Base-by-base conservation (phyloP, 2,797 vertebrate genomes). In the Cossypha dichroa region DNA sequence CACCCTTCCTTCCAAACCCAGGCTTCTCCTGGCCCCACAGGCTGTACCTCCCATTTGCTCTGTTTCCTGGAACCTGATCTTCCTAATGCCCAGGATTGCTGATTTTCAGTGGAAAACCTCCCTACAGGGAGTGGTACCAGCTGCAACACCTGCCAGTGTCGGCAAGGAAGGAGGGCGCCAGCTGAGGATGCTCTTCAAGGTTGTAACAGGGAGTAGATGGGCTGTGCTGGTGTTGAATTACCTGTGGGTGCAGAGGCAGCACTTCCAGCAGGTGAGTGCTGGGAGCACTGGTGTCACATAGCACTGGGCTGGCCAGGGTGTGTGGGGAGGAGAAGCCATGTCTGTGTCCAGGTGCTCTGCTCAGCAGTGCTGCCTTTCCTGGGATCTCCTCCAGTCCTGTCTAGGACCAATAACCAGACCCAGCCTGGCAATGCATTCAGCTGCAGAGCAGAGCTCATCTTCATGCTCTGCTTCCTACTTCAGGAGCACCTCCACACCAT, bases 331-430 rank as follows among this genome's bases (percentile, higher is more conserved):
- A 66, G 63, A 5, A 85, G 54, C 41, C 0, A 0, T 18, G 5
- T 10, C 55, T 0, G 0, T n/a, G 41, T 16, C 52, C 3, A 0
- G 16, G 34, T 16, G n/a, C 40, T 67, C 46, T 69, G 41, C 66
- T 87, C 15, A 17, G 46, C 5, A 14, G 12, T 13, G 29, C 64
- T 89, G 73, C 56, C 36, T 59, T 40, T 62, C 64, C 60, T 1
- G 2, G 58, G 41, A 31, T 52, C 60, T 86, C 56, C 78, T 76
- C 49, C 54, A 23, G 29, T 11, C 48, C 69, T 18, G 6, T 4
- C 51, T 10, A 3, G 69, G 26, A 54, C 6, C 56, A 19, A 29
- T 18, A 33, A 19, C 41, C 3, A 2, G 13, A 10, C 36, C 8
- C 77, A 54, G 51, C 66, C 3, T 3, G 7, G n/a, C 40, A 41